Base-by-base conservation (phyloP, 1,140 invertebrate species). In the Pentalonia nigronervosa region DNA sequence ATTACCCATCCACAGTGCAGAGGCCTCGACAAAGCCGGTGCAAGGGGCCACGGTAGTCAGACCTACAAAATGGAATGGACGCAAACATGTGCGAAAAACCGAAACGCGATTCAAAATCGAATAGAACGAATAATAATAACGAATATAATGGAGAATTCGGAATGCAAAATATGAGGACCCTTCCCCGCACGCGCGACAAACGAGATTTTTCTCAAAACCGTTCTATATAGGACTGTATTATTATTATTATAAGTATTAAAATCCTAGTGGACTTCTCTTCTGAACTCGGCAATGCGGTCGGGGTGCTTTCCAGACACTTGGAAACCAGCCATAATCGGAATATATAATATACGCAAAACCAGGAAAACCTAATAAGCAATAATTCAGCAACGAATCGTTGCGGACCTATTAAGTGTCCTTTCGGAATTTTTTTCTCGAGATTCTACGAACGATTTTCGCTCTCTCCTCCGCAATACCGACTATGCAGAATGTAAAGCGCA, bases 241-340 rank as follows among this genome's bases (percentile, higher is more conserved):
- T 7, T 53, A 23, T 53, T 53, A 53, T 17, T 76, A 30, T 56
- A 41, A 67, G 9, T 67, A n/a, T 17, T 30, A 14, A n/a, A 76
- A 30, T 76, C n/a, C n/a, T 14, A 76, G n/a, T n/a, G n/a, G 60
- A 76, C n/a, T 6, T 53, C 21, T 76, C 21, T 76, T 76, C 30
- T 17, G 23, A 76, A 76, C 60, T 76, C 60, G 60, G n/a, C 60
- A 76, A 76, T 76, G 60, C 60, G 60, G 30, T 76, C 7, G 60
- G 60, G n/a, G 60, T n/a, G 60, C n/a, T n/a, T 76, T 76, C 30
- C 60, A 76, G 60, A 76, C 60, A 76, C 60, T 76, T 76, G 60
- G 60, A 76, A 76, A 17, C 60, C n/a, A 7, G 60, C 60, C 60
- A 76, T n/a, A 76, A 17, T 76, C 60, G n/a, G 11, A 76, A n/a